Conservation (phyloP, 1,140 invertebrate genomes). For the Danaus melanippus region DNA sequence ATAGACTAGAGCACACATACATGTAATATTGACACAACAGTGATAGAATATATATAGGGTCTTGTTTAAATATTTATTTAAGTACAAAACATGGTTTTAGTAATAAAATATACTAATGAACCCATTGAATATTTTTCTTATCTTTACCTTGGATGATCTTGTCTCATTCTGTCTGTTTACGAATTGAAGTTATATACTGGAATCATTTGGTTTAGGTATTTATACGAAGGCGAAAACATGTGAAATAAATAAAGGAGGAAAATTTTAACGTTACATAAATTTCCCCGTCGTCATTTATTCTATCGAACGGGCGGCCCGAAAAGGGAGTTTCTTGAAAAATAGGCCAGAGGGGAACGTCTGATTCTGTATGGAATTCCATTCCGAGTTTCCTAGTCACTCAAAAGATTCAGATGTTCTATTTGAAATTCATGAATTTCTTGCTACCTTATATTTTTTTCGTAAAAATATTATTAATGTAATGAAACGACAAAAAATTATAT, state of each 20-base stretch:
- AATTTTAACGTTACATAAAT: constrained; percentile 41
- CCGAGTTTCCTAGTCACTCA: constrained; percentile 10
- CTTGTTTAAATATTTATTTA: constrained; percentile 37
- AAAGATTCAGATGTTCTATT: constrained; percentile 20
- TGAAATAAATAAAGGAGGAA: constrained; percentile 11
- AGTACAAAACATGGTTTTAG: constrained; percentile 29
- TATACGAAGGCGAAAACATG: not conserved
- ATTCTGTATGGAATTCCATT: constrained; percentile 26
- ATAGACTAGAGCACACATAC: constrained; percentile 22
- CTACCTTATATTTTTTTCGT: constrained; percentile 6
- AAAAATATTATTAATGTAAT: too few relatives aligned
- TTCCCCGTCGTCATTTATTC: constrained; percentile 61
- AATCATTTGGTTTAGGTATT: not conserved
- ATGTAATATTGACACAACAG: constrained; percentile 45
- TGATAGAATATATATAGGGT: constrained; percentile 27
- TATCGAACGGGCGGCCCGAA: constrained; percentile 33
- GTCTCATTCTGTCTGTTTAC: not conserved
- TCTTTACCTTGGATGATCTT: too few relatives aligned
- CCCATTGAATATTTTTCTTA: too few relatives aligned
- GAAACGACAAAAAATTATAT: too few relatives aligned
- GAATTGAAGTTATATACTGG: not conserved
- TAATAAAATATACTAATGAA: not conserved
- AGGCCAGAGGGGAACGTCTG: constrained; percentile 32
- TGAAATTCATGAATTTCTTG: constrained; percentile 21
- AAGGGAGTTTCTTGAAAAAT: constrained; percentile 38